These are phyloP conservation scores for Petrocephalus schoutedeni DNA, from an alignment of 2,797 vertebrate genomes.

Conservation along the genomic window DNA sequence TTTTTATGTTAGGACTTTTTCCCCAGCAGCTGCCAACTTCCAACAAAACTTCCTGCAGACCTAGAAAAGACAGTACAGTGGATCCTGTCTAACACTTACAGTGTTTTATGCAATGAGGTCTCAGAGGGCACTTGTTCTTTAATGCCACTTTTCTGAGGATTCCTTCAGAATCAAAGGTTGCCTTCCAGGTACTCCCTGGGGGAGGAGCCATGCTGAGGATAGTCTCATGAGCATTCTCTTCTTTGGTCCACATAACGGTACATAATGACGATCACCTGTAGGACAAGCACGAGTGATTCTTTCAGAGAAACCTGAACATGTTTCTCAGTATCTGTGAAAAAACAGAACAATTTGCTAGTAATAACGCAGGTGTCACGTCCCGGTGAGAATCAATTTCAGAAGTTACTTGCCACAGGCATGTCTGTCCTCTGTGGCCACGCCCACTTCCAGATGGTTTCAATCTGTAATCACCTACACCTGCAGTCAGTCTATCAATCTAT, in stretches of 20 bases:
- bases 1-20: constrained; percentile 8
- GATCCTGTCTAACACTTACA: background rate
- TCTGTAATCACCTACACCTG: constrained; percentile 1
- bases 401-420: background rate
- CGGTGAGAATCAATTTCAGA: background rate
- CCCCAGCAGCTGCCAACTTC: constrained; percentile 21
- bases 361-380: constrained; percentile 3
- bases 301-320: background rate
- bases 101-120: constrained; percentile 18
- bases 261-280: background rate
- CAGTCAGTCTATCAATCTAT: constrained; percentile 6
- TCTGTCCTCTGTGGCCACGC: background rate
- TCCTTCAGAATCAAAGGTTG: constrained; percentile 28
- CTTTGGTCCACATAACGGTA: background rate
- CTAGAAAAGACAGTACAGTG: background rate
- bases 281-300: background rate
- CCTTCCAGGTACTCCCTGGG: constrained; percentile 28
- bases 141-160: background rate
- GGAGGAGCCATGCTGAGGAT: background rate
- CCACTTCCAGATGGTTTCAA: background rate
- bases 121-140: constrained; percentile 18
- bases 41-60: background rate
- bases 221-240: background rate
- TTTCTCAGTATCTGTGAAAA: background rate
- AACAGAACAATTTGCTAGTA: background rate